Percentiles rank a stretch among this genome's conserved stretches.
These are phyloP conservation scores for Halictus quadricinctus DNA, from an alignment of 2,888 invertebrate species.

Conservation along the genomic window DNA sequence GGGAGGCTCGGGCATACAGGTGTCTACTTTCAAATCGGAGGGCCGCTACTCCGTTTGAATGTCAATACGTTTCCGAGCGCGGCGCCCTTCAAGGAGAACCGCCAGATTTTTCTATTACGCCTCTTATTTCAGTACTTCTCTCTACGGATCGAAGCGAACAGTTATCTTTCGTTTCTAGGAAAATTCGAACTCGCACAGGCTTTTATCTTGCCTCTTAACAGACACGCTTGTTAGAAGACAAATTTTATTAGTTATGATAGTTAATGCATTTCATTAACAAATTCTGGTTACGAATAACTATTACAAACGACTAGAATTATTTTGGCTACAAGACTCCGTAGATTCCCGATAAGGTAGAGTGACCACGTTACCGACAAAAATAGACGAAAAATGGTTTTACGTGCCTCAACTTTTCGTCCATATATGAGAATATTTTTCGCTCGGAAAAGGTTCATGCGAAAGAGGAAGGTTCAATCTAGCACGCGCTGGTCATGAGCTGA, in stretches of 20 bases:
- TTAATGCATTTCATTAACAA: background rate
- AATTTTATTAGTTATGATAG: no score
- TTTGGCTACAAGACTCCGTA: no score
- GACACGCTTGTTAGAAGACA: background rate
- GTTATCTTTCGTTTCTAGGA: background rate
- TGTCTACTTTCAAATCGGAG: constrained; percentile 62
- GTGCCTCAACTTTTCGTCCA: no score
- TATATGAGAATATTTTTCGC: no score
- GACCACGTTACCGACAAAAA: no score
- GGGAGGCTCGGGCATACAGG: constrained; percentile 50
- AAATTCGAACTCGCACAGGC: background rate
- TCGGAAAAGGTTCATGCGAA: no score
- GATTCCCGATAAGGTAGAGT: no score
- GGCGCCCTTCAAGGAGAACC: constrained; percentile 51
- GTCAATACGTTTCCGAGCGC: constrained; percentile 51
- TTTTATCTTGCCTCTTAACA: background rate
- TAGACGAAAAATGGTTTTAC: no score
- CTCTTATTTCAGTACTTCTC: constrained; percentile 33
- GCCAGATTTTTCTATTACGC: constrained; percentile 33
- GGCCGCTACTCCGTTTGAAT: constrained; percentile 59
- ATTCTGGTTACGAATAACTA: background rate
- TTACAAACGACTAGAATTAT: no score
- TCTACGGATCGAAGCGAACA: background rate
- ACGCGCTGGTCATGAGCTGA: no score
- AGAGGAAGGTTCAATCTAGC: no score